Evolutionary conservation across 1,140 invertebrate genomes (phyloP).

Genomic region (Listronotus bonariensis): DNA sequence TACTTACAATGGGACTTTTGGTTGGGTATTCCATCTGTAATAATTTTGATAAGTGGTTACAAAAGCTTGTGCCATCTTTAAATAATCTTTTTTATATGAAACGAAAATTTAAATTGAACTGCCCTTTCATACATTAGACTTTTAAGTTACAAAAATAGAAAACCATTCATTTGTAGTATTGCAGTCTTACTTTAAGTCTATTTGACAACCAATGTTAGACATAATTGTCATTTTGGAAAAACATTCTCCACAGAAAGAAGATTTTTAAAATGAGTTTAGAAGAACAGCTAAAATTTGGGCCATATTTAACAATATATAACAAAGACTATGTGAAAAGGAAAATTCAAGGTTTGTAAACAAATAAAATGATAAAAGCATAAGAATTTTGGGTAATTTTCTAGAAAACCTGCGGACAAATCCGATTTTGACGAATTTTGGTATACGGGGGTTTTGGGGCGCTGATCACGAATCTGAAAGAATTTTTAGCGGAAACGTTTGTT

Average conservation of each 20-base stretch:
- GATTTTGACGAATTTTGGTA: too few relatives aligned
- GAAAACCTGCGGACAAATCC: too few relatives aligned
- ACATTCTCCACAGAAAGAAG: not conserved
- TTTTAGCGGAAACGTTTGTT: too few relatives aligned
- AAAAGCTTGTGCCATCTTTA: slow-evolving; percentile 42
- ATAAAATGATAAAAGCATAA: too few relatives aligned
- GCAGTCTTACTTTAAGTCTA: too few relatives aligned
- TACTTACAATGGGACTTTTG: slow-evolving; percentile 32
- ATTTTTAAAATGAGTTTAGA: slow-evolving; percentile 24
- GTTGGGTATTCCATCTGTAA: slow-evolving; percentile 37
- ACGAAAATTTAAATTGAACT: slow-evolving; percentile 1
- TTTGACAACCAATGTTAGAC: too few relatives aligned
- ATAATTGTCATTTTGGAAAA: too few relatives aligned
- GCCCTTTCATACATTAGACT: not conserved
- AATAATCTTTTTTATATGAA: not conserved
- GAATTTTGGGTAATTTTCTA: too few relatives aligned
- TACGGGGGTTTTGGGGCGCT: too few relatives aligned
- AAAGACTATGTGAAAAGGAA: slow-evolving; percentile 33
- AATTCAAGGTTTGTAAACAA: slow-evolving; percentile 8
- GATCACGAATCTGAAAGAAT: too few relatives aligned
- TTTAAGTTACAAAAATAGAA: too few relatives aligned
- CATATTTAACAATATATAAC: slow-evolving; percentile 34
- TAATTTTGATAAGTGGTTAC: slow-evolving; percentile 41
- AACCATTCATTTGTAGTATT: too few relatives aligned
- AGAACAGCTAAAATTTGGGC: slow-evolving; percentile 20